These are phyloP conservation scores for Tigriopus californicus DNA, from an alignment of 2,888 invertebrate species.

Conservation along the genomic window DNA sequence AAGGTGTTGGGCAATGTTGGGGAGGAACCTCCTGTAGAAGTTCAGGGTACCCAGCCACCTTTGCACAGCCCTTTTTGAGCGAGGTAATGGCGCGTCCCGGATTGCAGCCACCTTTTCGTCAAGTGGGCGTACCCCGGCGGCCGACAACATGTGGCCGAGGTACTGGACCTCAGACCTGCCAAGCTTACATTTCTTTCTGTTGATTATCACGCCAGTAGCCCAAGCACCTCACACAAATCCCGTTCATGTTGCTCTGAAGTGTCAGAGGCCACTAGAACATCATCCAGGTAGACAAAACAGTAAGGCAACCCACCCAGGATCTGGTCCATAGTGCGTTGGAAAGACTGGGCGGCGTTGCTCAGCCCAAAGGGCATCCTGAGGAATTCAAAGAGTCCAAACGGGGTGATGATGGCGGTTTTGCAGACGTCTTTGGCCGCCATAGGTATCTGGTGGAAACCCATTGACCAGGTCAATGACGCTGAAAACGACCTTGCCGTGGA, in stretches of 20 bases:
- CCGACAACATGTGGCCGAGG: not conserved
- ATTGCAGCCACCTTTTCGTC: too few species aligned
- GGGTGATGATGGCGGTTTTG: slow-evolving; percentile 16
- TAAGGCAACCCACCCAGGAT: not conserved
- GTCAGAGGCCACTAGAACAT: slow-evolving; percentile 5
- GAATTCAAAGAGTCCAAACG: slow-evolving; percentile 11
- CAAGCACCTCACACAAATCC: not conserved
- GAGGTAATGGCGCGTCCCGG: too few species aligned
- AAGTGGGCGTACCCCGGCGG: too few species aligned
- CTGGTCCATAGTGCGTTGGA: slow-evolving; percentile 11
- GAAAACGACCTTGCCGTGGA: slow-evolving; percentile 7
- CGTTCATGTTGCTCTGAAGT: not conserved
- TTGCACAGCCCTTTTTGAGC: too few species aligned
- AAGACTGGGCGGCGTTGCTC: slow-evolving; percentile 11
- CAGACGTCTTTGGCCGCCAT: not conserved
- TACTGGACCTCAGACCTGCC: too few species aligned
- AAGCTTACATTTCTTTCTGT: too few species aligned
- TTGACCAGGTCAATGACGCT: slow-evolving; percentile 16
- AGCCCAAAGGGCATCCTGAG: slow-evolving; percentile 14
- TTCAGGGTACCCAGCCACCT: too few species aligned
- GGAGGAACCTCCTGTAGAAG: too few species aligned
- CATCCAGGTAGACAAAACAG: slow-evolving; percentile 14
- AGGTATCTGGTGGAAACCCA: slow-evolving; percentile 15
- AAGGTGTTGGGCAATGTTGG: too few species aligned
- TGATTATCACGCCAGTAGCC: too few species aligned